Conservation (phyloP, 2,888 invertebrate species). For the Melanotus villosus region DNA sequence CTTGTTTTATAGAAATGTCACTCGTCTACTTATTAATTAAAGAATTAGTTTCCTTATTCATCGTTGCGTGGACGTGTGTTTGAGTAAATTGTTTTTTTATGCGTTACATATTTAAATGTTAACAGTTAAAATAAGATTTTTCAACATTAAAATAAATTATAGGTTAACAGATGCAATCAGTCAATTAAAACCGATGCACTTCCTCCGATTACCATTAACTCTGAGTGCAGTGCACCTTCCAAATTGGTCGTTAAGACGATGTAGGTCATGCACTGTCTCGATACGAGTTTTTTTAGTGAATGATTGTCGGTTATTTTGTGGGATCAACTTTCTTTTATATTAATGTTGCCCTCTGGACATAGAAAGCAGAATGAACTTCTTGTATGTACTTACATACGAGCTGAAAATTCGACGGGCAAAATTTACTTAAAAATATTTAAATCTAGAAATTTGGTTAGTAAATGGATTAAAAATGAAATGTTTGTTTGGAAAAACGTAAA, state of each 20-base stretch:
- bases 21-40: not conserved
- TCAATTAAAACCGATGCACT: constrained; percentile 16
- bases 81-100: no score
- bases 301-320: constrained; percentile 26
- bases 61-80: no score
- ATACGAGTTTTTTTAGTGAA: constrained; percentile 34
- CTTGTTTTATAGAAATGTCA: constrained; percentile 31
- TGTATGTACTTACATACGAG: no score
- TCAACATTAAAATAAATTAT: not conserved
- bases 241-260: constrained; percentile 29
- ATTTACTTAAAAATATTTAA: no score
- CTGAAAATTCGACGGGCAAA: no score
- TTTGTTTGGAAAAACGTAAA: no score
- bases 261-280: constrained; percentile 31
- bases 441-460: no score
- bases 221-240: constrained; percentile 23
- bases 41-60: constrained; percentile 3
- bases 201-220: constrained; percentile 15
- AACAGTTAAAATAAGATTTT: not conserved
- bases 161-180: not conserved
- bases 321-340: constrained; percentile 38
- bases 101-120: no score
- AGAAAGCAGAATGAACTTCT: constrained; percentile 31
- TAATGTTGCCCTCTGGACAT: constrained; percentile 34
- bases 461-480: no score